These are phyloP conservation scores for Myxocyprinus asiaticus DNA, from an alignment of 2,113 vertebrate species.

Conservation along the genomic window DNA sequence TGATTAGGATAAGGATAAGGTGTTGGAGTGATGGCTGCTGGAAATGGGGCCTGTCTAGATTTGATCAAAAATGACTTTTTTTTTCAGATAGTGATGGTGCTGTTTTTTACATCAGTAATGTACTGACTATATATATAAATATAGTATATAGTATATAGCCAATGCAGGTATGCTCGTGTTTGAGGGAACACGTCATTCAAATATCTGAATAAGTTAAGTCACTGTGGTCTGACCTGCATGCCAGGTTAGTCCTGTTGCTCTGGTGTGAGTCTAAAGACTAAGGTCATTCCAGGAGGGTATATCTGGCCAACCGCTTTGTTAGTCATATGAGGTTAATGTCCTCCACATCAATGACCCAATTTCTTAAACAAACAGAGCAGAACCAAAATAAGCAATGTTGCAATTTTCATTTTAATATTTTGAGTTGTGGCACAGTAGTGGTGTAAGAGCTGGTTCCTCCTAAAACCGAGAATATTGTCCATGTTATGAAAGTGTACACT, in stretches of 20 bases:
- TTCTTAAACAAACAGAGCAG: not conserved
- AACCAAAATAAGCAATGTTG: not conserved
- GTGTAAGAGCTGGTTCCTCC: too few species aligned
- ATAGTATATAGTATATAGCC: not conserved
- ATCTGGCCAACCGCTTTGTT: not conserved
- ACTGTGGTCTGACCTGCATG: conserved; percentile 9
- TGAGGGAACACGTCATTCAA: not conserved
- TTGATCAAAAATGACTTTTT: too few species aligned
- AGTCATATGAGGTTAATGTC: conserved; percentile 18
- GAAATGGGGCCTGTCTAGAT: too few species aligned
- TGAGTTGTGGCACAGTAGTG: too few species aligned
- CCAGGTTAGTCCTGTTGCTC: not conserved
- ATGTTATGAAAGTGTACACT: too few species aligned
- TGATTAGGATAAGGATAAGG: too few species aligned
- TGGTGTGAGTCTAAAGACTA: not conserved
- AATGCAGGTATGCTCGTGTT: not conserved
- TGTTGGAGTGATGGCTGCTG: too few species aligned
- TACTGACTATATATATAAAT: too few species aligned
- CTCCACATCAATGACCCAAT: conserved; percentile 9
- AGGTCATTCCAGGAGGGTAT: not conserved
- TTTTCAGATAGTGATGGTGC: too few species aligned
- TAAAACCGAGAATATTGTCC: too few species aligned
- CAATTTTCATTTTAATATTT: too few species aligned
- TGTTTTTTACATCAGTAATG: too few species aligned
- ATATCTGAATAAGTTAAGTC: not conserved